phyloP scores from a whole-genome alignment of 2,797 vertebrate genomes.

The Bovichtus variegatus region DNA sequence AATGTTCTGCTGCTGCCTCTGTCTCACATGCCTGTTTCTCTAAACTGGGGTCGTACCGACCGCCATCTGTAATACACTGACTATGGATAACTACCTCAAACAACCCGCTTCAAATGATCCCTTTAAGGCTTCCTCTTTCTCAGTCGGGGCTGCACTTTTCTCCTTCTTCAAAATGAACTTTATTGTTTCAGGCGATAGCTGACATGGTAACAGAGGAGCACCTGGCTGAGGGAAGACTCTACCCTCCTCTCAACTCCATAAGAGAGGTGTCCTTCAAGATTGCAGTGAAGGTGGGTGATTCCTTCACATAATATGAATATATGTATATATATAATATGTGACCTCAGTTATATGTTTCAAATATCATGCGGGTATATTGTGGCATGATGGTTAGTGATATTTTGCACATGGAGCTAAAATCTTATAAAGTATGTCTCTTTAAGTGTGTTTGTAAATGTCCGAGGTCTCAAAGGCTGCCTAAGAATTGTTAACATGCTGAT shows the following conservation, averaged over 20 bases:
- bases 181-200: conserved; percentile 88
- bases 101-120: no score
- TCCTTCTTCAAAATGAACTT: not conserved
- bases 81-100: no score
- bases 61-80: no score
- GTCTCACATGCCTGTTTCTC: no score
- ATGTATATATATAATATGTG: no score
- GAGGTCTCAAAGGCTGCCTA: not conserved
- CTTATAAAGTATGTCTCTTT: not conserved
- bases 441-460: not conserved
- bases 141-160: not conserved
- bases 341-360: not conserved
- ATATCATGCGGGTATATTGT: not conserved
- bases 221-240: conserved; percentile 94
- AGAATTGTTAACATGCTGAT: not conserved
- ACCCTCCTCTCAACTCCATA: conserved; percentile 93
- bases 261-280: conserved; percentile 98
- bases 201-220: conserved; percentile 93
- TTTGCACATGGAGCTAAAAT: not conserved
- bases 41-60: no score
- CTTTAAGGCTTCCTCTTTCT: not conserved
- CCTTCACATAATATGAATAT: no score
- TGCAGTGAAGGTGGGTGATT: conserved; percentile 89
- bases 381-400: not conserved
- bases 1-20: no score